Evolutionary conservation across 2,113 vertebrate species (phyloP).

Genomic region (Oryzias celebensis): DNA sequence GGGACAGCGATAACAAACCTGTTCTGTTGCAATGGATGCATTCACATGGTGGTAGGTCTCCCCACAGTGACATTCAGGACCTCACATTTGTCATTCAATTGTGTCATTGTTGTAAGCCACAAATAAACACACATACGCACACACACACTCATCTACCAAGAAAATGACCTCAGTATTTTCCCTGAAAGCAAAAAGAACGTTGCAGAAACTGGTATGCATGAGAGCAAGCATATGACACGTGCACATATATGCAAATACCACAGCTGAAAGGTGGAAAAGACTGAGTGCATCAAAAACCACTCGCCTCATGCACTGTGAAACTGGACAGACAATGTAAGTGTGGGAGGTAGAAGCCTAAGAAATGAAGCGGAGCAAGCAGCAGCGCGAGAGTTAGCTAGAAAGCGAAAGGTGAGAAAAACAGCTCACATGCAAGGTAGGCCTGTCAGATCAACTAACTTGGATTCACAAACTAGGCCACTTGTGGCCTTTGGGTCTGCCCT

Average conservation of each 20-base stretch:
- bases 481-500: slow-evolving; percentile 64
- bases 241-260: slow-evolving; percentile 6
- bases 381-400: slow-evolving; percentile 52
- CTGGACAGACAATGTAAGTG: slow-evolving; percentile 32
- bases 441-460: slow-evolving; percentile 58
- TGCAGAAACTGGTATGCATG: slow-evolving; percentile 26
- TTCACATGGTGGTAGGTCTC: slow-evolving; percentile 35
- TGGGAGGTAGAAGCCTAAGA: slow-evolving; percentile 44
- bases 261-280: slow-evolving; percentile 11
- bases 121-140: slow-evolving; percentile 16
- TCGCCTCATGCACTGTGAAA: slow-evolving; percentile 38
- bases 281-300: slow-evolving; percentile 24
- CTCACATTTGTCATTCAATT: slow-evolving; percentile 44
- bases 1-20: slow-evolving; percentile 25
- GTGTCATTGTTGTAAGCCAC: slow-evolving; percentile 44
- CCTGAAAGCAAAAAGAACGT: slow-evolving; percentile 45
- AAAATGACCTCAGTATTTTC: slow-evolving; percentile 46
- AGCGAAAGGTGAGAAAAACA: slow-evolving; percentile 66
- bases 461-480: slow-evolving; percentile 68
- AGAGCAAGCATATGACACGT: slow-evolving; percentile 38
- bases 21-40: slow-evolving; percentile 23
- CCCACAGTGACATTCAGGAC: slow-evolving; percentile 50
- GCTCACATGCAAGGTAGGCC: slow-evolving; percentile 44
- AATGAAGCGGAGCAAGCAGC: slow-evolving; percentile 12
- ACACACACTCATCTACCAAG: slow-evolving; percentile 41